phyloP scores from a whole-genome alignment of 2,113 vertebrate genomes.

The Ameiurus melas region DNA sequence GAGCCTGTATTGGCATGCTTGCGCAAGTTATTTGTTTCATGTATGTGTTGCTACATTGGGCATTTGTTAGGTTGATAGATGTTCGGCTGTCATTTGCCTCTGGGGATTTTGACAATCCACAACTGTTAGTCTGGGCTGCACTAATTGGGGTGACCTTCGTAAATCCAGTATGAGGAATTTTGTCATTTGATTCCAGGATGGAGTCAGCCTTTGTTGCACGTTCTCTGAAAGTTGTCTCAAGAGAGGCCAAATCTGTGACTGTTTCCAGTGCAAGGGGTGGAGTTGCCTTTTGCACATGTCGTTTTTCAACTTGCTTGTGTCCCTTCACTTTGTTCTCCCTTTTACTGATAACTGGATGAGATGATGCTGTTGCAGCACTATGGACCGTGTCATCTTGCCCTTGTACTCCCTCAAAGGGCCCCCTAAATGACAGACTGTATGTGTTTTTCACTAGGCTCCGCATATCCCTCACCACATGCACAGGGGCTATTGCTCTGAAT shows the following conservation, averaged over 20 bases:
- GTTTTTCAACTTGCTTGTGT: constrained; percentile 28
- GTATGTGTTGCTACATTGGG: constrained; percentile 34
- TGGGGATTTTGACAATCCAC: constrained; percentile 33
- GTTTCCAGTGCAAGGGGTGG: constrained; percentile 24
- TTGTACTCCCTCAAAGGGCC: constrained; percentile 6
- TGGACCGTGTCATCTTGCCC: constrained; percentile 35
- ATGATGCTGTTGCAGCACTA: constrained; percentile 48
- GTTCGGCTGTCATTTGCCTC: constrained; percentile 50
- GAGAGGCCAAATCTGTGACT: constrained; percentile 15
- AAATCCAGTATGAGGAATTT: constrained; percentile 28
- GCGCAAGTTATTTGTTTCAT: constrained; percentile 33
- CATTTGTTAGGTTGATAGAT: constrained; percentile 22
- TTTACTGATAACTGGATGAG: constrained; percentile 36
- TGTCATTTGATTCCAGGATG: constrained; percentile 56
- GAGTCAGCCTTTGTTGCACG: constrained; percentile 38
- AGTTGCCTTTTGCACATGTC: constrained; percentile 34
- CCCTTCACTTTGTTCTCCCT: constrained; percentile 50
- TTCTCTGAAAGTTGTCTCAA: constrained; percentile 33
- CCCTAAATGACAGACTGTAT: constrained; percentile 71
- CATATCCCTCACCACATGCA: constrained; percentile 78
- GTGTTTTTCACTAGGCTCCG: constrained; percentile 83
- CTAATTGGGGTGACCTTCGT: constrained; percentile 42
- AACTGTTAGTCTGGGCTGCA: constrained; percentile 43
- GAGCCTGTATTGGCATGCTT: constrained; percentile 1
- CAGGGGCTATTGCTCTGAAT: constrained; percentile 55